Conservation (phyloP, 2,113 vertebrate species). For the Ranitomeya variabilis region DNA sequence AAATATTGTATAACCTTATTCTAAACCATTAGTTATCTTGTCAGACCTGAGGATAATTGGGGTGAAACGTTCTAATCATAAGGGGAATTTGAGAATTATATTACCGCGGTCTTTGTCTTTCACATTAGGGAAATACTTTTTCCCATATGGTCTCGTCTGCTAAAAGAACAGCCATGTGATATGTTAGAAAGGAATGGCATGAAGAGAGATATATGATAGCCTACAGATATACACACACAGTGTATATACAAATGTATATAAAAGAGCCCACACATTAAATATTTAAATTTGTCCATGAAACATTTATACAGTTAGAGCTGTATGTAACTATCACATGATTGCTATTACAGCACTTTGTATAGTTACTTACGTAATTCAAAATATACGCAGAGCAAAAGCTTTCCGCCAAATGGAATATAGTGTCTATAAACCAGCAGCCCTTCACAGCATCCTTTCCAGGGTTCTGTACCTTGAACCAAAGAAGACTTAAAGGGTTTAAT, state of each 20-base stretch:
- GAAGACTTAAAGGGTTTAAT: too few species aligned
- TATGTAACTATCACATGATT: neutral
- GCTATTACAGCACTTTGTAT: neutral
- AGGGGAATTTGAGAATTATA: neutral
- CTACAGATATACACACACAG: constrained; percentile 12
- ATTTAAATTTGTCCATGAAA: constrained; percentile 34
- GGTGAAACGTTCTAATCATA: neutral
- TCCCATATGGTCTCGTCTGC: neutral
- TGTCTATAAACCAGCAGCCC: neutral
- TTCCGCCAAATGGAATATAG: neutral
- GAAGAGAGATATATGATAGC: constrained; percentile 2
- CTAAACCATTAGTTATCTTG: neutral
- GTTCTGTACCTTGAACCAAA: too few species aligned
- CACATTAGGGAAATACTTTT: constrained; percentile 1
- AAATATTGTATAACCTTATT: too few species aligned
- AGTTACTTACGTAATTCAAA: neutral
- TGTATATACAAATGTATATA: constrained; percentile 9
- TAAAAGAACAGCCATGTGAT: neutral
- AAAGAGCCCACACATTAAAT: constrained; percentile 40
- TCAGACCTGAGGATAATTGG: neutral
- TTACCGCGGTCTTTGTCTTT: neutral
- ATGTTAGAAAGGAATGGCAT: constrained; percentile 1
- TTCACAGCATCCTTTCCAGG: too few species aligned
- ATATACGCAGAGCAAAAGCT: neutral
- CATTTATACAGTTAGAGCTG: constrained; percentile 43